phyloP scores from a whole-genome alignment of 2,113 vertebrate species.

The Nannospalax galili region DNA sequence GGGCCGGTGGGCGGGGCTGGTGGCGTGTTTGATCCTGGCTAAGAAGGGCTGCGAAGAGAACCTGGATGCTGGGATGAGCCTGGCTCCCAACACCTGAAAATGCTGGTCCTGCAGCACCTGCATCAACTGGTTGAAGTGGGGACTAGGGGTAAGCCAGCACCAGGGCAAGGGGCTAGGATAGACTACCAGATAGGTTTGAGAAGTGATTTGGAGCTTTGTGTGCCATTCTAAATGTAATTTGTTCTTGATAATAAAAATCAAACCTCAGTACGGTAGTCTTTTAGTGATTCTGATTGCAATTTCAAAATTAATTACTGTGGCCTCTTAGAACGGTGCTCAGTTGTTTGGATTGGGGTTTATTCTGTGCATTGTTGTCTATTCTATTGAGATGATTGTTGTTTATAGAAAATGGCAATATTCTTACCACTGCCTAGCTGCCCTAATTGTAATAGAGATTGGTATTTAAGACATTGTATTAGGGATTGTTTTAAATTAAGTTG shows the following conservation, averaged over 20 bases:
- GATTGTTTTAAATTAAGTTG: slow-evolving; percentile 42
- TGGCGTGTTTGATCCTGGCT: too few relatives aligned
- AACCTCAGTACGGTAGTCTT: not conserved
- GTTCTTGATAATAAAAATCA: not conserved
- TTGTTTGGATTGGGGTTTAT: slow-evolving; percentile 13
- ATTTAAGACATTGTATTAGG: not conserved
- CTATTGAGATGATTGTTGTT: slow-evolving; percentile 5
- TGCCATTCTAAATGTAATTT: slow-evolving; percentile 29
- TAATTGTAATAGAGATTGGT: slow-evolving; percentile 5
- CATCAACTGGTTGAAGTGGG: too few relatives aligned
- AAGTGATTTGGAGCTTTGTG: not conserved
- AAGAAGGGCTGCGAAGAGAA: too few relatives aligned
- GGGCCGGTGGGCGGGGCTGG: rapidly evolving
- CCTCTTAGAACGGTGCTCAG: not conserved
- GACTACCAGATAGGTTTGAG: not conserved
- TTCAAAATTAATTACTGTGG: not conserved
- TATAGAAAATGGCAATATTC: not conserved
- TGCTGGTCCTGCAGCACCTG: rapidly evolving
- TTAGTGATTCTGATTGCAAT: not conserved
- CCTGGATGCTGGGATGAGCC: rapidly evolving
- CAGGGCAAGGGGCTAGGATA: not conserved
- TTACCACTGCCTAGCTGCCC: not conserved
- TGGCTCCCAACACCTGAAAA: not conserved
- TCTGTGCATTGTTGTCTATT: not conserved
- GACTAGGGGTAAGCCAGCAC: not conserved